These are phyloP conservation scores for Leucosticte australis DNA, from an alignment of 2,113 vertebrate genomes.

Conservation along the genomic window DNA sequence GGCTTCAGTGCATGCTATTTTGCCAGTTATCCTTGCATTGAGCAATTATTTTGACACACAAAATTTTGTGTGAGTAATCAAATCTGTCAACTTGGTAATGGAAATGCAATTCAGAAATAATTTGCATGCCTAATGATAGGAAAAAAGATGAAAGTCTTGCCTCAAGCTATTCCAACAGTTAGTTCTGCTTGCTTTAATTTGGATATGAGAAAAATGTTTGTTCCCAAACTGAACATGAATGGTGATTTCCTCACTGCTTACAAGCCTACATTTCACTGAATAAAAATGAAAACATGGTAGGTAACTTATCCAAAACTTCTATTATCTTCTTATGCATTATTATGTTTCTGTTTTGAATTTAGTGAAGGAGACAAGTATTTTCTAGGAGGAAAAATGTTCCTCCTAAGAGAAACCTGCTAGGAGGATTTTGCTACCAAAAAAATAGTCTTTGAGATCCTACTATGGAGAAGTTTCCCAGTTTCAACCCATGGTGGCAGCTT, in stretches of 20 bases:
- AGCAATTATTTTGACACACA: conserved; percentile 41
- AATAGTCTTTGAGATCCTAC: neutral
- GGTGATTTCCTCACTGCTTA: neutral
- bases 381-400: neutral
- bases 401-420: neutral
- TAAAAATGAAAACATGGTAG: conserved; percentile 20
- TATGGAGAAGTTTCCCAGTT: neutral
- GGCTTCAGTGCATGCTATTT: conserved; percentile 19
- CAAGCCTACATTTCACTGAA: conserved; percentile 9
- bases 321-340: neutral
- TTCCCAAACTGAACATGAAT: neutral
- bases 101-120: conserved; percentile 6
- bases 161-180: conserved; percentile 17
- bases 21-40: neutral
- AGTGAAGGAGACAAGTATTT: neutral
- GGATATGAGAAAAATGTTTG: neutral
- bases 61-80: conserved; percentile 34
- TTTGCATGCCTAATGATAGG: conserved; percentile 39
- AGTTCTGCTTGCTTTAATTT: conserved; percentile 31
- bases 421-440: neutral
- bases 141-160: neutral
- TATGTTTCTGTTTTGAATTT: neutral
- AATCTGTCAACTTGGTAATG: conserved; percentile 41
- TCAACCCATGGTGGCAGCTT: neutral
- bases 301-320: neutral